These are phyloP conservation scores for Laticauda laticaudata DNA, from an alignment of 2,113 vertebrate genomes.

Conservation along the genomic window DNA sequence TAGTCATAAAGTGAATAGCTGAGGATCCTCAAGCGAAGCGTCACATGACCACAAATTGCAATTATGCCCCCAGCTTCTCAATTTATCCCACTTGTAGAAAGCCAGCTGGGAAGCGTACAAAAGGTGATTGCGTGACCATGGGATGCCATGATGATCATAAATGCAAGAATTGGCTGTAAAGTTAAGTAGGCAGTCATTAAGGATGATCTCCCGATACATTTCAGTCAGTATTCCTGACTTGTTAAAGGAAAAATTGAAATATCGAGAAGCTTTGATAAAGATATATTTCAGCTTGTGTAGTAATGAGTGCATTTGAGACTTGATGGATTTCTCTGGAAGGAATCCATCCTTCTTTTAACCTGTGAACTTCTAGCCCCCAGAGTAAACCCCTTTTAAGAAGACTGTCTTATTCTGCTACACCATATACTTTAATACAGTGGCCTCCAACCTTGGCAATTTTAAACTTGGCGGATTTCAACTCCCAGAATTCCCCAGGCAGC, in stretches of 20 bases:
- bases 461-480: too few species aligned
- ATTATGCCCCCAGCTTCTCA: not conserved
- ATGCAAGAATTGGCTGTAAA: not conserved
- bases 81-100: not conserved
- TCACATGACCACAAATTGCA: not conserved
- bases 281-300: not conserved
- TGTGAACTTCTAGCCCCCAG: not conserved
- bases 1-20: not conserved
- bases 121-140: not conserved
- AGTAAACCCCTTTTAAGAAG: not conserved
- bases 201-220: not conserved
- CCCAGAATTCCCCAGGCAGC: too few species aligned
- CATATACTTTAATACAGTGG: not conserved
- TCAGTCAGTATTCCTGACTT: not conserved
- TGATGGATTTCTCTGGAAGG: not conserved
- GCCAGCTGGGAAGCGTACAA: not conserved
- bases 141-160: not conserved
- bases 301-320: not conserved
- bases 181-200: not conserved
- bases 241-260: not conserved
- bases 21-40: not conserved
- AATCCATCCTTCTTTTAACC: not conserved
- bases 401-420: not conserved
- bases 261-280: constrained; percentile 9
- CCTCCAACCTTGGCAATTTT: too few species aligned